Percentiles rank a stretch among this genome's conserved stretches.
Conservation (phyloP, 2,113 vertebrate genomes). For the Hepsetus odoe region DNA sequence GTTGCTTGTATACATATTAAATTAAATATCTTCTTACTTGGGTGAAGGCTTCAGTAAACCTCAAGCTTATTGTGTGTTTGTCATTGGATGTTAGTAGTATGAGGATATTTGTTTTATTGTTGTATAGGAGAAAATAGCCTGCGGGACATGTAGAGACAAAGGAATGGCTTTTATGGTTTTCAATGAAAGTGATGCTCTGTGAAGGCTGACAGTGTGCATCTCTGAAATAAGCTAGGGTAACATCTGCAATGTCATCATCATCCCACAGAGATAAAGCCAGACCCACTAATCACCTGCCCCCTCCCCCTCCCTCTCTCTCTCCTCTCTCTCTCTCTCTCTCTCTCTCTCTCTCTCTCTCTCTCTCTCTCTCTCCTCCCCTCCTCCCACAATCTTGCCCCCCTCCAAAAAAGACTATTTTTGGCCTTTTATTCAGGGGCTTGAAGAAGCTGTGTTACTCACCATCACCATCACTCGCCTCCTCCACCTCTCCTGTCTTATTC, state of each 20-base stretch:
- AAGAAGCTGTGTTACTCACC: conserved; percentile 60
- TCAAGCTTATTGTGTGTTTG: neutral
- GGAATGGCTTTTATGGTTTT: conserved; percentile 40
- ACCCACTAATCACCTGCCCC: conserved; percentile 48
- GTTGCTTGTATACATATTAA: too few species aligned
- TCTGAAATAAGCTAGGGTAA: conserved; percentile 40
- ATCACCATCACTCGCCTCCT: conserved; percentile 40
- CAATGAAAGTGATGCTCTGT: conserved; percentile 26
- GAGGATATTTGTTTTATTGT: conserved; percentile 24
- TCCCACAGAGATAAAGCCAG: conserved; percentile 39
- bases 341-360: conserved; percentile 3
- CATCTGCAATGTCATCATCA: conserved; percentile 39
- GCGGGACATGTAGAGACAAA: neutral
- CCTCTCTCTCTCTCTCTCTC: conserved; percentile 11
- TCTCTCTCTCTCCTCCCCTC: neutral
- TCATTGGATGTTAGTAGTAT: conserved; percentile 7
- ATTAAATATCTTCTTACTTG: neutral
- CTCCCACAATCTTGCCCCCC: conserved; percentile 35
- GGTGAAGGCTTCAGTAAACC: neutral
- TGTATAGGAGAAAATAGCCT: neutral
- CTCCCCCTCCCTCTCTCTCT: conserved; percentile 36
- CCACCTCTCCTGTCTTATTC: conserved; percentile 17
- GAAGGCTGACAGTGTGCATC: conserved; percentile 22
- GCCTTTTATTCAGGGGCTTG: conserved; percentile 67
- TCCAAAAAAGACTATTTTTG: conserved; percentile 65